phyloP scores from a whole-genome alignment of 2,113 vertebrate species.

The Paratilapia polleni region DNA sequence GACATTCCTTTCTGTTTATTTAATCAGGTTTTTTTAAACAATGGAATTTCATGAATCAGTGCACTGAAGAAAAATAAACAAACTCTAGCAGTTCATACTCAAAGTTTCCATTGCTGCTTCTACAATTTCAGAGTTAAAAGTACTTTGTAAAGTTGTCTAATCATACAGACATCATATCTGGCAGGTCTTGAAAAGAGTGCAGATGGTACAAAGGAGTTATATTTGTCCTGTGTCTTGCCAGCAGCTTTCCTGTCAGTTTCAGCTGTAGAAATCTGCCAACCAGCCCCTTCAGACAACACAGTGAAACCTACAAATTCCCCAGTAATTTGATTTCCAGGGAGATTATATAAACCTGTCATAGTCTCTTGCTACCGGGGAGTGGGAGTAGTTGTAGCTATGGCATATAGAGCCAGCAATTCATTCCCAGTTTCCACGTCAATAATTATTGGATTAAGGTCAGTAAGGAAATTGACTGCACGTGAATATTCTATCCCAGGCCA shows the following conservation, averaged over 20 bases:
- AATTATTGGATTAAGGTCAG: slow-evolving; percentile 61
- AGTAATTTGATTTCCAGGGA: slow-evolving; percentile 49
- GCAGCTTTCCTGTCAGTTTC: slow-evolving; percentile 37
- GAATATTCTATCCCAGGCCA: slow-evolving; percentile 28
- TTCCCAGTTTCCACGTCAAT: slow-evolving; percentile 45
- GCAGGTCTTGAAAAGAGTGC: slow-evolving; percentile 33
- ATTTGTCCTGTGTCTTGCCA: slow-evolving; percentile 53
- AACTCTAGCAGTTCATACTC: neutral
- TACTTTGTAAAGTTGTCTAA: slow-evolving; percentile 27
- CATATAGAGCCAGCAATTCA: slow-evolving; percentile 5
- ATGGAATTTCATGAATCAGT: neutral
- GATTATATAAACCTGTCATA: slow-evolving; percentile 42
- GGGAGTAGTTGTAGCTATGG: neutral
- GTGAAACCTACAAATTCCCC: slow-evolving; percentile 6
- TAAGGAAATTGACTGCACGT: slow-evolving; percentile 46
- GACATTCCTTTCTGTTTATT: neutral
- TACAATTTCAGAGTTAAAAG: neutral
- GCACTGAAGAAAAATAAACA: neutral
- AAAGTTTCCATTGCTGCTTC: neutral
- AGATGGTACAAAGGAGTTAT: slow-evolving; percentile 57
- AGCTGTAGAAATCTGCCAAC: slow-evolving; percentile 36
- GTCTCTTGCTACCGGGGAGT: slow-evolving; percentile 3
- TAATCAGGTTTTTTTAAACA: neutral
- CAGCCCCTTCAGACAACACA: slow-evolving; percentile 32
- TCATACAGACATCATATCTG: slow-evolving; percentile 37